Percentiles rank a stretch among this genome's conserved stretches.
Conservation (phyloP, 2,888 invertebrate species). For the Archips crataeganus region DNA sequence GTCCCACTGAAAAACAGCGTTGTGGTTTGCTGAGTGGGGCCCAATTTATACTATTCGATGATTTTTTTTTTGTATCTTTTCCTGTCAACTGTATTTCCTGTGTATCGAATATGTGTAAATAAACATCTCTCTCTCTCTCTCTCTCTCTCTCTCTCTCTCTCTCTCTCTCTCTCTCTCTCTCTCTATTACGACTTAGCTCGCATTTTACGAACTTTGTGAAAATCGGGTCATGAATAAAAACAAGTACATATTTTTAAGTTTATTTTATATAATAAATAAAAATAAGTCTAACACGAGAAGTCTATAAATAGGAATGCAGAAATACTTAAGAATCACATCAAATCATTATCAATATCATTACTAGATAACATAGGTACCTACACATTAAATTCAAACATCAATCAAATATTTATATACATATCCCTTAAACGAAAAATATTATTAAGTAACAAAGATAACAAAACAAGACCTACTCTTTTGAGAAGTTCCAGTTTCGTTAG, state of each 20-base stretch:
- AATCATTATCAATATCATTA: not conserved
- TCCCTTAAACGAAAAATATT: not conserved
- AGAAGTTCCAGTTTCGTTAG: not conserved
- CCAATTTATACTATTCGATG: too few species aligned
- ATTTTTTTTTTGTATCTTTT: too few species aligned
- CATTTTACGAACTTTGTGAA: too few species aligned
- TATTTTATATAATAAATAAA: conserved; percentile 31
- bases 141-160: too few species aligned
- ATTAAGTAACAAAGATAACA: not conserved
- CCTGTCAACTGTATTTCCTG: too few species aligned
- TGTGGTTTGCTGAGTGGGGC: too few species aligned
- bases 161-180: too few species aligned
- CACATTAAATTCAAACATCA: conserved; percentile 5
- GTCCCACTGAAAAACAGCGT: too few species aligned
- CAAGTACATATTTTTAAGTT: not conserved
- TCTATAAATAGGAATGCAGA: conserved; percentile 37
- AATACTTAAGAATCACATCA: conserved; percentile 23
- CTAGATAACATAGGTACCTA: too few species aligned
- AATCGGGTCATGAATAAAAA: not conserved
- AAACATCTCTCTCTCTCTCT: too few species aligned
- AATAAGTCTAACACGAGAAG: conserved; percentile 25
- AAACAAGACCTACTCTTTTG: not conserved
- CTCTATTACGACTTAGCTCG: too few species aligned
- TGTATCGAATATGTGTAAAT: too few species aligned
- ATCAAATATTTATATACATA: conserved; percentile 6